Base-by-base conservation (phyloP, 2,113 vertebrate genomes). In the Nothoprocta perdicaria region DNA sequence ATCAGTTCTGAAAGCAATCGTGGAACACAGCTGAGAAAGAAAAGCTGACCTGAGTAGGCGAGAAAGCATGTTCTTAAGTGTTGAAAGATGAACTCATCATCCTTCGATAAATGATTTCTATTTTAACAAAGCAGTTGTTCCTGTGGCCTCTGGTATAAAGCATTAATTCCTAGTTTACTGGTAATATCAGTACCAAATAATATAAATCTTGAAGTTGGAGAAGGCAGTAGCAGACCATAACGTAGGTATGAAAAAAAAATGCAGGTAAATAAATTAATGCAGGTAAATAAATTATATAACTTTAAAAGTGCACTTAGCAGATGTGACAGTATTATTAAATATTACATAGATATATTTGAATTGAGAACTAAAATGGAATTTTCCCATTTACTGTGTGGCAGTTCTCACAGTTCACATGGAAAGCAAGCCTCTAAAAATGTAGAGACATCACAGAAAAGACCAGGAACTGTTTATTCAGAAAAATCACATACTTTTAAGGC, bases 1-100 rank as follows among this genome's bases (percentile, higher is more conserved):
- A 95, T 88, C 24, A 89, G 66, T 75, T 86, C 60, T 95, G 93
- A 95, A 93, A 83, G 84, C 67, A 88, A 84, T 73, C 18, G 21
- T 43, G 66, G 5, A 86, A 12, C 12, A 50, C 46, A 85, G 29
- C 2, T 46, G 31, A 9, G 61, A 80, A 86, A 92, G 63, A 77
- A 90, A 86, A 88, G 52, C 66, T 75, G 66, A 65, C 46, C 19
- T 21, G 29, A 60, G 31, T 19, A 9, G 1, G 19, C 6, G 2
- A 4, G 19, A 46, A 77, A 46, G 2, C 8, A 31, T 46, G 27
- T 61, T 71, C 65, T 60, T 14, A 77, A 88, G 27, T 63, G 9
- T 3, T 71, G 52, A 60, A 69, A 82, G 57, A 71, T 21, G 22
- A 4, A 71, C 8, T 86, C 22, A 46, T 14, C 24, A 21, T 29